Base-by-base conservation (phyloP, 2,113 vertebrate species). In the Paramormyrops kingsleyae region DNA sequence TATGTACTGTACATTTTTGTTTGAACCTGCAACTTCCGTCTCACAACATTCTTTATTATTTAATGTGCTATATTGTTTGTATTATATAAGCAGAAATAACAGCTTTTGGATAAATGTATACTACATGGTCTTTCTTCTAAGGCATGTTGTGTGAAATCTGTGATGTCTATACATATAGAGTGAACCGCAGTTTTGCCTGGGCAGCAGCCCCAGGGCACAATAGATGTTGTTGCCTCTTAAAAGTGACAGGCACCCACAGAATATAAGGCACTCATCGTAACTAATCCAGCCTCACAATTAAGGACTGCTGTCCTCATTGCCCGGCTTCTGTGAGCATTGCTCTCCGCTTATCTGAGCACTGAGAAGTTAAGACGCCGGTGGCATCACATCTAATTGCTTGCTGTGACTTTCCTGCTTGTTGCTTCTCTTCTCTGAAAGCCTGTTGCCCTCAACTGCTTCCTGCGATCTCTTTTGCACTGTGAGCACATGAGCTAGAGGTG, bases 391-490 rank as follows among this genome's bases (percentile, higher is more conserved):
- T 87, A 46, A 88, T 89, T 90, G 35, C 84, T 83, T 84, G 4
- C 19, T 77, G 83, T 91, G 91, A 86, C 47, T 83, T 91, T 87
- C 86, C 83, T 88, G 84, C 90, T 86, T 50, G 74, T 92, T 91
- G 56, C 80, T 92, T 90, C 52, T 83, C 77, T 92, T 92, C 7
- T 90, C 90, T 92, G 90, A 44, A 90, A 77, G 52, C 53, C 84
- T 91, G 90, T 88, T 42, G 2, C 53, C 85, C 59, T 52, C 91
- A 88, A 92, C 91, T 93, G 91, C 87, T 92, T 92, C 92, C 47
- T 83, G 88, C 62, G 89, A 88, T 35, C 70, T 49, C 49, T 59
- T 47, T 5, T 46, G 19, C 5, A 86, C 44, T 88, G 88, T 88
- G 49, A 89, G 62, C 21, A 31, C 24, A 53, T 83, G 90, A 83